A percentile compares a stretch with the other conserved stretches of the same genome.
Evolutionary conservation across 2,888 invertebrate species (phyloP).

Genomic region (Thumatha senex): DNA sequence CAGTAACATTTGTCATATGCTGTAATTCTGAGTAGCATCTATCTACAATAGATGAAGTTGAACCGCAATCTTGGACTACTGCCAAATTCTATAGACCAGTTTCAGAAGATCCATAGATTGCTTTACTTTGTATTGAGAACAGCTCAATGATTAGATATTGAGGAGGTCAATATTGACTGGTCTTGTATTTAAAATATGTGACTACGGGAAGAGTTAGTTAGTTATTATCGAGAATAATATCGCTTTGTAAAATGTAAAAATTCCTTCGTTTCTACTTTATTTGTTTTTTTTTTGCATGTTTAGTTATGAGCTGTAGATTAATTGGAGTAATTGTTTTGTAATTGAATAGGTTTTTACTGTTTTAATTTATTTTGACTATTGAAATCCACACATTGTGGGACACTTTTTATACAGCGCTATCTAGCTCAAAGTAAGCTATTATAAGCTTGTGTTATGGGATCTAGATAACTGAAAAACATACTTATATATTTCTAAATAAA

Average conservation of each 20-base stretch:
- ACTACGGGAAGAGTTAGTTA: slow-evolving; percentile 33
- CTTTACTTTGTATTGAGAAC: slow-evolving; percentile 20
- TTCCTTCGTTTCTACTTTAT: slow-evolving; percentile 26
- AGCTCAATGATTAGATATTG: slow-evolving; percentile 9
- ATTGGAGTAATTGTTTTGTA: slow-evolving; percentile 23
- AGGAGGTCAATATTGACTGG: slow-evolving; percentile 15
- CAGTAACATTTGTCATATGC: slow-evolving; percentile 40
- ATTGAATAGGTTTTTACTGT: slow-evolving; percentile 2
- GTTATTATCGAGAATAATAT: slow-evolving; percentile 32
- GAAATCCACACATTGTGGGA: too few species aligned
- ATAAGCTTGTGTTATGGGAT: too few species aligned
- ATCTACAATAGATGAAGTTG: slow-evolving; percentile 36
- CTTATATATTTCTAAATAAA: too few species aligned
- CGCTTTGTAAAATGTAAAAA: slow-evolving; percentile 38
- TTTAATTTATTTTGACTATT: slow-evolving; percentile 8
- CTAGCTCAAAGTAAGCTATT: too few species aligned
- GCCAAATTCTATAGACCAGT: slow-evolving; percentile 45
- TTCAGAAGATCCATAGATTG: slow-evolving; percentile 25
- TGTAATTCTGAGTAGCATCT: slow-evolving; percentile 34
- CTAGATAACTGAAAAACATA: too few species aligned
- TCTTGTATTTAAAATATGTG: slow-evolving; percentile 27
- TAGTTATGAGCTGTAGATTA: not conserved
- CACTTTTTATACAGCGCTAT: too few species aligned
- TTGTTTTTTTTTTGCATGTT: slow-evolving; percentile 11
- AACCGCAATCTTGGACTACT: slow-evolving; percentile 39